Base-by-base conservation (phyloP, 37 sponge, comb jelly and placozoan genomes). In the Chondrosia reniformis region DNA sequence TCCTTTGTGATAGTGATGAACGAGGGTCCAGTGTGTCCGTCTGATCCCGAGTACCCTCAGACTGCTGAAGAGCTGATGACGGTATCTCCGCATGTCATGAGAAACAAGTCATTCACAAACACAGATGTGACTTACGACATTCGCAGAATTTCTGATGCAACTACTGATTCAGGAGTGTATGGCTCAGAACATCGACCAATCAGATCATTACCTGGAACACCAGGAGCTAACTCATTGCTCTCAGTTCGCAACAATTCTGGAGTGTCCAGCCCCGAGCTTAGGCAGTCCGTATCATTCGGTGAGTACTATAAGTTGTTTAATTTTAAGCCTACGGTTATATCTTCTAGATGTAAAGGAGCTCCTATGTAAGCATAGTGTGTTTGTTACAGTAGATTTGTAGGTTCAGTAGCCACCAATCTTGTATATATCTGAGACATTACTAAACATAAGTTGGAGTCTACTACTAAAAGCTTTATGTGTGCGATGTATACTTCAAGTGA, bases 1-100 rank as follows among this genome's bases (percentile, higher is more conserved):
- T 89, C 85, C 3, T 84, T 84, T 52, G 75, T 64, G 30, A 80
- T 52, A 10, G 55, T 80, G 27, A 80, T 58, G 43, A 55, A 84
- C 54, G 55, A 42, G 21, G 72, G 72, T 34, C 79, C 90, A 10
- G 81, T 91, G 0, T 32, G 79, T 25, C 92, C 92, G 24, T 84
- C 85, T 63, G 81, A 91, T 59, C 92, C 92, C 4, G 92, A 86
- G 81, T 91, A 91, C 66, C 63, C 65, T 7, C 71, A 84, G 45
- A 69, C 84, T 0, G 92, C 87, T 0, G 57, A 91, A 61, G 80
- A 84, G n/a, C 64, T 91, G 10, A 91, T 91, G 92, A 86, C 80
- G 52, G 76, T 78, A 41, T 86, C 87, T 8, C 92, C 92, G 0
- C 67, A 77, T 41, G 77, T 77, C 39, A 40, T 40, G 61, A 77